phyloP scores from a whole-genome alignment of 1,140 invertebrate species.

The Diabrotica virgifera region DNA sequence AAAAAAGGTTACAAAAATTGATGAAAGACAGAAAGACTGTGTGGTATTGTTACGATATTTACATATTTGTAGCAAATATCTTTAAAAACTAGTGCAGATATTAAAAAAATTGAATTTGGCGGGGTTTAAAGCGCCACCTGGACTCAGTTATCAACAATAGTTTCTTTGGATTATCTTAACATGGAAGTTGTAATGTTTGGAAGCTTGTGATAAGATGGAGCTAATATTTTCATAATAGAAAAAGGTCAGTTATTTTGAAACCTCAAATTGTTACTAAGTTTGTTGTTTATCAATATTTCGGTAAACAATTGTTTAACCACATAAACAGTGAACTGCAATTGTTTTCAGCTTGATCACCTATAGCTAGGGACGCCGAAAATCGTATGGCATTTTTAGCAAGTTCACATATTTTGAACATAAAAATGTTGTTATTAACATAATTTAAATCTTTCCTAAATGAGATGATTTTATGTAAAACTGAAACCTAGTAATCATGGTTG shows the following conservation, averaged over 20 bases:
- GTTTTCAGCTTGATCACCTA: background rate
- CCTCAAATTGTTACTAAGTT: background rate
- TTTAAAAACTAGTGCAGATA: background rate
- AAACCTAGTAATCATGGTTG: slow-evolving; percentile 44
- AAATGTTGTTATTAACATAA: too few relatives aligned
- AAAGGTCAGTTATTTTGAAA: slow-evolving; percentile 49
- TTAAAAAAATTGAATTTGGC: slow-evolving; percentile 13
- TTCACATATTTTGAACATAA: too few relatives aligned
- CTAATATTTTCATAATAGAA: slow-evolving; percentile 46
- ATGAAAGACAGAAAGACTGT: too few relatives aligned
- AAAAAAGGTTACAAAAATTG: too few relatives aligned
- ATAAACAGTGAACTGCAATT: background rate
- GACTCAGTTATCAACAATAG: slow-evolving; percentile 6
- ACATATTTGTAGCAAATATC: too few relatives aligned
- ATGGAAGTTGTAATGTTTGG: slow-evolving; percentile 41
- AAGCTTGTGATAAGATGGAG: slow-evolving; percentile 46
- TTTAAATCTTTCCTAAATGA: too few relatives aligned
- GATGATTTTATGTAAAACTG: slow-evolving; percentile 7
- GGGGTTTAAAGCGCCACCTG: slow-evolving; percentile 17
- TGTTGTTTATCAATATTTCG: background rate
- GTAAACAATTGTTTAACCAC: background rate
- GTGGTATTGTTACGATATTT: too few relatives aligned
- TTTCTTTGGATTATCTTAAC: background rate
- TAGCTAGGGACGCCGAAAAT: background rate
- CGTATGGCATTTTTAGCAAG: background rate